Evolutionary conservation across 2,888 invertebrate genomes (phyloP).

Genomic region (Caenorhabditis doughertyi): DNA sequence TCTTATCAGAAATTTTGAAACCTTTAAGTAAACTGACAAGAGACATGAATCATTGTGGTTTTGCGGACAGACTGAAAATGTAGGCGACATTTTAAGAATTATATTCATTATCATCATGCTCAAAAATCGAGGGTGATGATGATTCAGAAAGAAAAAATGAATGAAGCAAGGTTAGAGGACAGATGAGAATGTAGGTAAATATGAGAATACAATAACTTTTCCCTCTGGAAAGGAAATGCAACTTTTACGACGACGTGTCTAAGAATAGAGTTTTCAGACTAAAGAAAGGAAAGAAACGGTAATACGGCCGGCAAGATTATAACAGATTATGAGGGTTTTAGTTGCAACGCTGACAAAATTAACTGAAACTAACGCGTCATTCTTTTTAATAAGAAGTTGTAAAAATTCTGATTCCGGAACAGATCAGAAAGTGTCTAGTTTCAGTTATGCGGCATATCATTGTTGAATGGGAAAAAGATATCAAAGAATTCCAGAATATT

Average conservation of each 20-base stretch:
- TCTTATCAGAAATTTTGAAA: conserved; percentile 38
- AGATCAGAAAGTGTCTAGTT: not conserved
- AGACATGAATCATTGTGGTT: conserved; percentile 37
- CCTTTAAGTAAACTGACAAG: conserved; percentile 38
- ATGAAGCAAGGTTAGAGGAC: not conserved
- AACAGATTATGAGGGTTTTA: conserved; percentile 10
- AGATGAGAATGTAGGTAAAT: conserved; percentile 22
- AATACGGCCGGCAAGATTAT: not conserved
- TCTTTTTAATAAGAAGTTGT: conserved; percentile 11
- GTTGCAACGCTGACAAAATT: conserved; percentile 8
- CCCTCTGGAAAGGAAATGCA: conserved; percentile 36
- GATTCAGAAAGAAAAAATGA: conserved; percentile 33
- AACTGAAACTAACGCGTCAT: conserved; percentile 11
- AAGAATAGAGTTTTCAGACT: not conserved
- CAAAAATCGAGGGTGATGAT: conserved; percentile 30
- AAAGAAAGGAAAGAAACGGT: not conserved
- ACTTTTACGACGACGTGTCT: conserved; percentile 25
- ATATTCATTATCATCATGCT: conserved; percentile 49
- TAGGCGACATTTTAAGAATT: conserved; percentile 25
- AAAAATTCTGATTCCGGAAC: not conserved
- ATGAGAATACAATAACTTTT: not conserved
- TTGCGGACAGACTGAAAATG: not conserved
- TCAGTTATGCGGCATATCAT: conserved; percentile 11
- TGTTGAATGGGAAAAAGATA: too few species aligned
- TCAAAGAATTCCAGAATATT: too few species aligned